phyloP scores from a whole-genome alignment of 2,113 vertebrate species.

The Ranitomeya imitator region DNA sequence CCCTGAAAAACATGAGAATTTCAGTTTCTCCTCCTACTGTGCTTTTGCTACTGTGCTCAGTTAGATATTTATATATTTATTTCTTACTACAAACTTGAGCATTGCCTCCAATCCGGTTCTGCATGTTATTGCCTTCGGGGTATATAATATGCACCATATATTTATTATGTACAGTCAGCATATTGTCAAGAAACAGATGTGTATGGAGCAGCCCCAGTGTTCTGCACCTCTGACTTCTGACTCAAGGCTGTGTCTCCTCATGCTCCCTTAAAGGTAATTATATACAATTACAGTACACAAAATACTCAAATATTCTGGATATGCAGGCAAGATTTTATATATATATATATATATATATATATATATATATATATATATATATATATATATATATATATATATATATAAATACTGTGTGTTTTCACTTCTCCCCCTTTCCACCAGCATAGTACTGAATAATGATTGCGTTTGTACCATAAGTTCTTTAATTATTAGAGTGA shows the following conservation, averaged over 20 bases:
- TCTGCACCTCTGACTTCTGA: conserved; percentile 63
- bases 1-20: conserved; percentile 15
- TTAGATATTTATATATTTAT: background rate
- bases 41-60: conserved; percentile 15
- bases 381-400: background rate
- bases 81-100: conserved; percentile 2
- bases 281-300: conserved; percentile 9
- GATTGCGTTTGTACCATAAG: background rate
- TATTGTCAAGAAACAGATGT: conserved; percentile 82
- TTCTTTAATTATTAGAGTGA: conserved; percentile 67
- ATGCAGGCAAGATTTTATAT: conserved; percentile 28
- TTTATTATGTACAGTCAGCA: conserved; percentile 78
- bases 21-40: conserved; percentile 5
- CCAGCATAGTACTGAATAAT: conserved; percentile 1
- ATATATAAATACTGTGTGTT: background rate
- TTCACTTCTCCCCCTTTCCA: background rate
- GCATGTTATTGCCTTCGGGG: conserved; percentile 37
- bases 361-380: background rate
- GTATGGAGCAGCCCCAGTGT: conserved; percentile 72
- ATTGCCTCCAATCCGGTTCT: conserved; percentile 14
- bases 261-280: background rate
- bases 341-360: background rate
- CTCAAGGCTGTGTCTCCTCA: background rate
- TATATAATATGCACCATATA: conserved; percentile 65
- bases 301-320: background rate